A percentile compares a stretch with the other conserved stretches of the same genome.
Conservation (phyloP, 2,113 vertebrate genomes). For the Ovibos moschatus region DNA sequence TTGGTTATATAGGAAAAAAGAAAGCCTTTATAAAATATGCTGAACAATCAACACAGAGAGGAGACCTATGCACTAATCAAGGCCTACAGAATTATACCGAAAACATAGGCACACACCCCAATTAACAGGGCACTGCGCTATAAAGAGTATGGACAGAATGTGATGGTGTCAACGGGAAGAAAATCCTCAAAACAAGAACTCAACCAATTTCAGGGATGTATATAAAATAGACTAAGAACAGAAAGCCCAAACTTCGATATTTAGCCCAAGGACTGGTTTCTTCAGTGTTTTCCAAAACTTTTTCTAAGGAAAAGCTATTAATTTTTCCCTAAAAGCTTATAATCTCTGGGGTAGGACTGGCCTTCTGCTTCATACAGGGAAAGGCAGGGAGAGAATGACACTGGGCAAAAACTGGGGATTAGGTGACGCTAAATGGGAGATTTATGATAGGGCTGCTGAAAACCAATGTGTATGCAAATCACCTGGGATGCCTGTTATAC, state of each 20-base stretch:
- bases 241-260: neutral
- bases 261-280: neutral
- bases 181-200: neutral
- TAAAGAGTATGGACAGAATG: neutral
- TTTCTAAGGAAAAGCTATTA: neutral
- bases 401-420: neutral
- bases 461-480: neutral
- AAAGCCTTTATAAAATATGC: conserved; percentile 14
- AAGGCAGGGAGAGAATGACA: neutral
- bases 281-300: neutral
- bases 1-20: conserved; percentile 48
- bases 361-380: neutral
- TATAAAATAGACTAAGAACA: neutral
- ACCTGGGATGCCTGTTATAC: neutral
- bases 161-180: neutral
- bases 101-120: neutral
- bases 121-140: neutral
- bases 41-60: neutral
- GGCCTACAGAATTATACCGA: neutral
- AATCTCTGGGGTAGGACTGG: neutral
- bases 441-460: neutral
- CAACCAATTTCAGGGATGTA: neutral
- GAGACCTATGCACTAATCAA: neutral
- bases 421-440: neutral
- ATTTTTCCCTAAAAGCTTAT: neutral